A percentile compares a stretch with the other conserved stretches of the same genome.
phyloP scores from a whole-genome alignment of 2,113 vertebrate species.

The Gadus macrocephalus region DNA sequence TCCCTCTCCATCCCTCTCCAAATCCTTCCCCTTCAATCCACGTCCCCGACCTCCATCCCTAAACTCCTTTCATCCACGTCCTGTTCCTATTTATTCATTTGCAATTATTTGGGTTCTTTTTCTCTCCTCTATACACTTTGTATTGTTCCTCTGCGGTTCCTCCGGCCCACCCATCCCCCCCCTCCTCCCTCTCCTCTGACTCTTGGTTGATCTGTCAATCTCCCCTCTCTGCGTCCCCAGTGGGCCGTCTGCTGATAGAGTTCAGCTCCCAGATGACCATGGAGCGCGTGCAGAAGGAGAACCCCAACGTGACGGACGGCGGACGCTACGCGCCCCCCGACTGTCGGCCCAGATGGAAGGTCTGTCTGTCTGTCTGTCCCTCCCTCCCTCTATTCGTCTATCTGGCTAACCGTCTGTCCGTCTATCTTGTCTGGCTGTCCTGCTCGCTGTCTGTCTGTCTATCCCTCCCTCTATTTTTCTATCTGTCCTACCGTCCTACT shows the following conservation, averaged over 20 bases:
- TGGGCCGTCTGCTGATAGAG: conserved; percentile 94
- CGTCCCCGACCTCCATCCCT: neutral
- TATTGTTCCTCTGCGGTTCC: neutral
- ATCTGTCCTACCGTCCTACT: too few relatives aligned
- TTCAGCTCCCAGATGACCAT: conserved; percentile 96
- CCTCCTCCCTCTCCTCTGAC: neutral
- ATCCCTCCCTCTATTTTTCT: too few relatives aligned
- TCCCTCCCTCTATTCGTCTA: neutral
- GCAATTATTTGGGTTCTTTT: too few relatives aligned
- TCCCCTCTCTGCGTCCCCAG: conserved; percentile 58
- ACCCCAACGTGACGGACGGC: conserved; percentile 90
- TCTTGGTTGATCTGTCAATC: conserved; percentile 4
- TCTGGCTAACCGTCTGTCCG: neutral
- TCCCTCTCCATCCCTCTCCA: neutral
- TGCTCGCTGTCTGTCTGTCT: too few relatives aligned
- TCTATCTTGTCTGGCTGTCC: too few relatives aligned
- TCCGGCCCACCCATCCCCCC: too few relatives aligned
- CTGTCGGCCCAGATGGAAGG: conserved; percentile 86
- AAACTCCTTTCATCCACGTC: too few relatives aligned
- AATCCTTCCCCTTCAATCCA: too few relatives aligned
- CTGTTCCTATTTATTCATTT: too few relatives aligned
- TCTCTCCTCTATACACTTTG: too few relatives aligned
- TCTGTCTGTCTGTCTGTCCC: conserved; percentile 20
- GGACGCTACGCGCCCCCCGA: conserved; percentile 88
- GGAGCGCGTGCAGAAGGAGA: conserved; percentile 95